phyloP scores from a whole-genome alignment of 2,797 vertebrate species.

The Chaunax sp. region DNA sequence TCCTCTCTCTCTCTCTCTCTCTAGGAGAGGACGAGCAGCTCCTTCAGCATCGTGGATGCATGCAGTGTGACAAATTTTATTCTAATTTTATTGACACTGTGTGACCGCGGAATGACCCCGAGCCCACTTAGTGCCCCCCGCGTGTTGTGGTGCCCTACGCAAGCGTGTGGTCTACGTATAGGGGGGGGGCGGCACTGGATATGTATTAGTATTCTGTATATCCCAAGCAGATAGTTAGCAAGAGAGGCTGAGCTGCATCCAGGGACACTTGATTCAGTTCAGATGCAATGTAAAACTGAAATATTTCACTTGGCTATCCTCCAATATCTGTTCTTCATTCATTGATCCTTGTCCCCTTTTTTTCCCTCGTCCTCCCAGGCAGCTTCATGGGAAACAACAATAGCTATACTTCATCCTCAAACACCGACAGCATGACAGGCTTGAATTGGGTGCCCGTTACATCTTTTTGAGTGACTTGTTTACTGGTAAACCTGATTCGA shows the following conservation, averaged over 20 bases:
- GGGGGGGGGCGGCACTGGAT: too few species aligned
- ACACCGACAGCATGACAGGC: slow-evolving; percentile 68
- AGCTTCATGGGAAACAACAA: slow-evolving; percentile 51
- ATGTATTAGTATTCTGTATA: slow-evolving; percentile 1
- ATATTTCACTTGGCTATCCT: slow-evolving; percentile 2
- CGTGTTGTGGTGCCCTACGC: too few species aligned
- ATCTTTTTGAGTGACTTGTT: slow-evolving; percentile 73
- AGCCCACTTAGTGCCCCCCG: too few species aligned
- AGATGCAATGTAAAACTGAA: slow-evolving; percentile 20
- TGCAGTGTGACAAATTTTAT: too few species aligned
- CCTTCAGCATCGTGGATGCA: too few species aligned
- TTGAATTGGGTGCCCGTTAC: slow-evolving; percentile 80
- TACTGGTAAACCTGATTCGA: slow-evolving; percentile 69
- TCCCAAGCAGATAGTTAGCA: slow-evolving; percentile 12
- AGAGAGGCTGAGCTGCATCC: slow-evolving; percentile 1
- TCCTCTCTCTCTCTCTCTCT: too few species aligned
- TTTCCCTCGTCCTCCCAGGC: slow-evolving; percentile 24
- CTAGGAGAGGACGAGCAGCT: too few species aligned
- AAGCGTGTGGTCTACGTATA: too few species aligned
- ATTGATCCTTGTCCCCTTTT: not conserved
- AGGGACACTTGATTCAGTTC: not conserved
- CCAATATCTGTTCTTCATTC: not conserved
- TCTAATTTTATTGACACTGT: too few species aligned
- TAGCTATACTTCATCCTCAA: slow-evolving; percentile 54
- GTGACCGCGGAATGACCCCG: too few species aligned